Conservation (phyloP, 2,797 vertebrate genomes). For the Cetoscarus ocellatus region DNA sequence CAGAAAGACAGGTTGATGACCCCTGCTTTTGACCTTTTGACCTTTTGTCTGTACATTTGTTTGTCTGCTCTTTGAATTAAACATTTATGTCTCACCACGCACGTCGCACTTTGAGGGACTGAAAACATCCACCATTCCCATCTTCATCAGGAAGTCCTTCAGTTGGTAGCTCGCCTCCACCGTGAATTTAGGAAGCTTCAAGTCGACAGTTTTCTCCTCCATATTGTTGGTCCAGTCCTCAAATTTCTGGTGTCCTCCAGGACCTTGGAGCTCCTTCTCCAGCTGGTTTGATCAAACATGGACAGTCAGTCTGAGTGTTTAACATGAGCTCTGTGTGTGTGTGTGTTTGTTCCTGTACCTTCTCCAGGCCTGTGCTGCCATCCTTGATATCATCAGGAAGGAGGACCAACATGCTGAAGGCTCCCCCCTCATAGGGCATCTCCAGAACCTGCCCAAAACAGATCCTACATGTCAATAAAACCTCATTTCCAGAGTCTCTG, state of each 20-base stretch:
- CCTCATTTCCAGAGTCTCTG: no score
- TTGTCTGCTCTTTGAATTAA: neutral
- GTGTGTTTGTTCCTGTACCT: conserved; percentile 67
- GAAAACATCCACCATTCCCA: conserved; percentile 91
- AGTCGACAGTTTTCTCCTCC: conserved; percentile 65
- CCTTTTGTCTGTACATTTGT: no score
- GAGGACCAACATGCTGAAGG: conserved; percentile 91
- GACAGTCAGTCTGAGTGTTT: neutral
- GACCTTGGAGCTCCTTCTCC: conserved; percentile 76
- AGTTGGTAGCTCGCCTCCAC: conserved; percentile 86
- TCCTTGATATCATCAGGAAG: conserved; percentile 86
- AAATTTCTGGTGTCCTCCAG: conserved; percentile 81
- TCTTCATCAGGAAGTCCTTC: conserved; percentile 77
- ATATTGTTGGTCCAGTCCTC: conserved; percentile 85
- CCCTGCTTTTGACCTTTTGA: no score
- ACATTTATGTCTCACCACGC: conserved; percentile 60
- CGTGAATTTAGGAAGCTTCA: conserved; percentile 88
- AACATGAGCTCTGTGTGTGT: neutral
- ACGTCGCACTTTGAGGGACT: conserved; percentile 78
- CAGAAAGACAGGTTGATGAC: no score
- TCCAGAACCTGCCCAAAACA: conserved; percentile 80
- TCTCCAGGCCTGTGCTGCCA: conserved; percentile 84
- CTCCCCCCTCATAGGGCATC: conserved; percentile 83
- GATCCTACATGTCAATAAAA: neutral
- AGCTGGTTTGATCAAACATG: conserved; percentile 74